A percentile compares a stretch with the other conserved stretches of the same genome.
Evolutionary conservation across 2,113 vertebrate species (phyloP).

Genomic region (Ondatra zibethicus): DNA sequence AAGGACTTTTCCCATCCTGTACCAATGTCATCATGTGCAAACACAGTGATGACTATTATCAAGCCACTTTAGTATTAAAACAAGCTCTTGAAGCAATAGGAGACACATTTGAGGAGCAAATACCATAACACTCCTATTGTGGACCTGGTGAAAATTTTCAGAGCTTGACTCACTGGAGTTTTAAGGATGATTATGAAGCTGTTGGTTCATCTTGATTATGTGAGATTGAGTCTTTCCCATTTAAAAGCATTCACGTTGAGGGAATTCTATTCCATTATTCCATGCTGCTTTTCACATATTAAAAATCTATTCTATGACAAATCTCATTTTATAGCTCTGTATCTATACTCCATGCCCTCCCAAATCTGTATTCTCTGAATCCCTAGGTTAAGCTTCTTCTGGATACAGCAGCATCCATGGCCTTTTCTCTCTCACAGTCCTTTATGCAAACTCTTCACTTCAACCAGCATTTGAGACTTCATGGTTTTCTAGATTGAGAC

Average conservation of each 20-base stretch:
- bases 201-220: slow-evolving; percentile 54
- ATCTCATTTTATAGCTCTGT: slow-evolving; percentile 3
- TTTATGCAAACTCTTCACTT: not conserved
- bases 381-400: slow-evolving; percentile 26
- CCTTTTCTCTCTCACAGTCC: not conserved
- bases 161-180: slow-evolving; percentile 61
- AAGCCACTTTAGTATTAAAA: slow-evolving; percentile 57
- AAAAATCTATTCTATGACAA: slow-evolving; percentile 39
- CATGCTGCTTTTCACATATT: not conserved
- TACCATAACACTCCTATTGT: slow-evolving; percentile 47
- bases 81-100: slow-evolving; percentile 55
- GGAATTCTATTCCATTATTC: slow-evolving; percentile 34
- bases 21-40: slow-evolving; percentile 34
- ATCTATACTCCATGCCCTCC: not conserved
- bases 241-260: slow-evolving; percentile 39
- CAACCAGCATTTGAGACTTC: not conserved
- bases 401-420: not conserved
- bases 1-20: slow-evolving; percentile 34
- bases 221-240: slow-evolving; percentile 40
- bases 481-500: not conserved
- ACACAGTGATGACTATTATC: slow-evolving; percentile 46
- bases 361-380: slow-evolving; percentile 42
- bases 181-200: slow-evolving; percentile 58
- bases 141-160: slow-evolving; percentile 51
- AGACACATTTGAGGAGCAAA: slow-evolving; percentile 53